These are phyloP conservation scores for Phylloscopus whistleri DNA, from an alignment of 2,113 vertebrate species.

Conservation along the genomic window DNA sequence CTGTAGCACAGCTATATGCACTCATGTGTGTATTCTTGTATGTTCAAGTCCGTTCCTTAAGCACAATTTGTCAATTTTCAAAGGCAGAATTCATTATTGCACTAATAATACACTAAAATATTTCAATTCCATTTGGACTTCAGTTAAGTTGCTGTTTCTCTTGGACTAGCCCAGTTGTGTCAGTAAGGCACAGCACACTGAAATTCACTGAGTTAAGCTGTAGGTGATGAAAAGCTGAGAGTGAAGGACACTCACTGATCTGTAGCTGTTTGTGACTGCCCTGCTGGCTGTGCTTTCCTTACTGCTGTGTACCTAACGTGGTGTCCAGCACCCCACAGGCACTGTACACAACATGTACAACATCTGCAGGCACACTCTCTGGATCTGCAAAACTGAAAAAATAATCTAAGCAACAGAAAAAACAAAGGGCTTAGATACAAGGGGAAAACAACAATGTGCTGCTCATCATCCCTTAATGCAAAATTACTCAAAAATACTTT, in stretches of 20 bases:
- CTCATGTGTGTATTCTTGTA: background rate
- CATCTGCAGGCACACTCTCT: background rate
- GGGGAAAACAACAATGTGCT: background rate
- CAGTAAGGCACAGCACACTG: background rate
- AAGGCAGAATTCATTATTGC: background rate
- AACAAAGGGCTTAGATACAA: background rate
- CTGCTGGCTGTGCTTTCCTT: background rate
- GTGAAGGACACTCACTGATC: background rate
- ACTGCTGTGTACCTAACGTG: background rate
- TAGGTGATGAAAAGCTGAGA: background rate
- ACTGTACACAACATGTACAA: background rate
- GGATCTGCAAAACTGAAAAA: background rate
- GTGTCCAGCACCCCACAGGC: background rate
- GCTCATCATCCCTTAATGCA: background rate
- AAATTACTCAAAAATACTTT: background rate
- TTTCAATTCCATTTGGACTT: background rate
- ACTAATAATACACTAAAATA: background rate
- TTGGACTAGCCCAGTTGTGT: background rate
- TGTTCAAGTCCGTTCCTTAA: background rate
- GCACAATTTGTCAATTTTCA: accelerated
- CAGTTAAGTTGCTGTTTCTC: background rate
- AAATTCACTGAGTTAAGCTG: background rate
- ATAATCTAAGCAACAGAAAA: background rate
- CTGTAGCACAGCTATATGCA: background rate
- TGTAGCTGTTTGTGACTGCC: background rate